These are phyloP conservation scores for Drosophila suboccidentalis DNA, from an alignment of 2,888 invertebrate species.

Conservation along the genomic window DNA sequence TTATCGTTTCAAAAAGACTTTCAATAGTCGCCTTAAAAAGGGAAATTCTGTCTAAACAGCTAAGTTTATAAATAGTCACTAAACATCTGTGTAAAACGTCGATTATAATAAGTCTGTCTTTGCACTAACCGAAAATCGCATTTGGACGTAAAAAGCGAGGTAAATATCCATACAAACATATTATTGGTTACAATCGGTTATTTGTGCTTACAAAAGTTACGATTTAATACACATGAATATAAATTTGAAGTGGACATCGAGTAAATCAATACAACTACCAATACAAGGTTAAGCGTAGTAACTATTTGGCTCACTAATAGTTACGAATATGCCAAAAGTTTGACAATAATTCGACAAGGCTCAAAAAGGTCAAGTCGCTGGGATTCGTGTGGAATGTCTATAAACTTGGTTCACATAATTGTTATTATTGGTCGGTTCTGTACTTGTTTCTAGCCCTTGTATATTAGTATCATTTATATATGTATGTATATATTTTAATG, in stretches of 20 bases:
- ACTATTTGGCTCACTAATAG: slow-evolving; percentile 46
- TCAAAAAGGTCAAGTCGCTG: slow-evolving; percentile 46
- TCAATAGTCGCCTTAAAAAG: not conserved
- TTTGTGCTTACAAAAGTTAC: slow-evolving; percentile 27
- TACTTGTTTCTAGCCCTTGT: slow-evolving; percentile 25
- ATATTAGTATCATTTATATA: slow-evolving; percentile 8
- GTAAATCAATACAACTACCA: slow-evolving; percentile 29
- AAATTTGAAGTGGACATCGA: slow-evolving; percentile 14
- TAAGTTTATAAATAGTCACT: slow-evolving; percentile 31
- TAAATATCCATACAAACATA: slow-evolving; percentile 11
- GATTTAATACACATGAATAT: slow-evolving; percentile 31
- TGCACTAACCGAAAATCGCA: slow-evolving; percentile 4
- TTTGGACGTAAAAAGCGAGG: slow-evolving; percentile 39
- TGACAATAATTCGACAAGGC: slow-evolving; percentile 51
- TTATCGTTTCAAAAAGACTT: slow-evolving; percentile 5
- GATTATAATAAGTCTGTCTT: not conserved
- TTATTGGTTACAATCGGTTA: slow-evolving; percentile 6
- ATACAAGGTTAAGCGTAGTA: slow-evolving; percentile 9
- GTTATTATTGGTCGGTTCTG: slow-evolving; percentile 50
- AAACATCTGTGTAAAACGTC: slow-evolving; percentile 25
- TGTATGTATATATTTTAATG: slow-evolving; percentile 26
- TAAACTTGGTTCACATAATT: slow-evolving; percentile 34
- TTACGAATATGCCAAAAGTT: slow-evolving; percentile 49
- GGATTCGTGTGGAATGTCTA: slow-evolving; percentile 57
- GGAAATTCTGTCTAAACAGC: slow-evolving; percentile 9